phyloP scores from a whole-genome alignment of 64 coral and sea anemone species.

The Stichodactyla helianthus region DNA sequence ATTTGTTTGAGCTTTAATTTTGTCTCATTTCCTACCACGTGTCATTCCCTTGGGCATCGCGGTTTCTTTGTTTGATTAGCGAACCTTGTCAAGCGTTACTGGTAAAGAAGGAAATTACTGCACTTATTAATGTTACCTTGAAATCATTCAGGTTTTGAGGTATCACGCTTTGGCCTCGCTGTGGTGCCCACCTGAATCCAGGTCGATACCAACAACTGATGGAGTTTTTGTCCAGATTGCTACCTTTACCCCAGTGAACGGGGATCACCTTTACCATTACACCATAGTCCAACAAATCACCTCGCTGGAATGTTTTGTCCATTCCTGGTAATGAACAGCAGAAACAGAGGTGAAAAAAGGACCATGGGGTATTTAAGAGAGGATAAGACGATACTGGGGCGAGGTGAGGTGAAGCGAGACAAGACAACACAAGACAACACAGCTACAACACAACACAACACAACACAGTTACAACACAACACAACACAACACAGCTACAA shows the following conservation, averaged over 20 bases:
- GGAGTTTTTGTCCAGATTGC: conserved; percentile 62
- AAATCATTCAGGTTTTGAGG: conserved; percentile 60
- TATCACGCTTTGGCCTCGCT: conserved; percentile 61
- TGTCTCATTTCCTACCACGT: too few relatives aligned
- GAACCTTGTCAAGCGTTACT: too few relatives aligned
- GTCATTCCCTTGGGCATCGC: too few relatives aligned
- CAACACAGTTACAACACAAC: too few relatives aligned
- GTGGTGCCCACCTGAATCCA: conserved; percentile 76
- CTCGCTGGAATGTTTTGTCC: conserved; percentile 89
- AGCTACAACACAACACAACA: too few relatives aligned
- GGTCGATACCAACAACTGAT: conserved; percentile 87
- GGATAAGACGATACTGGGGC: too few relatives aligned
- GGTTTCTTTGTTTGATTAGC: too few relatives aligned
- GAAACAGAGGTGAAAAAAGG: not conserved
- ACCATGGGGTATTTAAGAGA: too few relatives aligned
- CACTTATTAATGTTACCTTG: conserved; percentile 32
- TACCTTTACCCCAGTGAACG: conserved; percentile 71
- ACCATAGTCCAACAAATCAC: conserved; percentile 72
- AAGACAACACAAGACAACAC: too few relatives aligned
- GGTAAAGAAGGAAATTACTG: not conserved
- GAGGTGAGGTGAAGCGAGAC: too few relatives aligned
- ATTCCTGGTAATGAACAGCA: conserved; percentile 46
- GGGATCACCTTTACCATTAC: conserved; percentile 84
- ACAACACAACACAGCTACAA: too few relatives aligned
- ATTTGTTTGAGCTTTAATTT: too few relatives aligned